Conservation (phyloP, 2,113 vertebrate species). For the Varanus salvator region DNA sequence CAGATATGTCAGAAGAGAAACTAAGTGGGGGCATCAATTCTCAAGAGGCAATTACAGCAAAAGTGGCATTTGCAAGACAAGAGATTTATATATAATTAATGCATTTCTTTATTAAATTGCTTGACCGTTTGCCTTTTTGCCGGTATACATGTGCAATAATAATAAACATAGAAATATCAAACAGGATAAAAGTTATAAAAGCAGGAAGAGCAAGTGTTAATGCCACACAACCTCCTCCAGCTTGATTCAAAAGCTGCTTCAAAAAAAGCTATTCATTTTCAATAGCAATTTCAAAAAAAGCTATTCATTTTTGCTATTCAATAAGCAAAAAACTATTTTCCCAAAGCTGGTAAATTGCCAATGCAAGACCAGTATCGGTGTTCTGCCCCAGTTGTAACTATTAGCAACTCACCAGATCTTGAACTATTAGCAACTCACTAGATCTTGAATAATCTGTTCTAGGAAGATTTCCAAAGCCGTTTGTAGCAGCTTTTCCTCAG, state of each 20-base stretch:
- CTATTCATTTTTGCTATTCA: not conserved
- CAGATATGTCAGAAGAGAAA: slow-evolving; percentile 9
- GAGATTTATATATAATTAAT: slow-evolving; percentile 25
- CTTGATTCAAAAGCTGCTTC: not conserved
- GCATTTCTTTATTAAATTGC: slow-evolving; percentile 1
- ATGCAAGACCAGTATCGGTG: not conserved
- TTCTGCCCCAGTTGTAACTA: too few relatives aligned
- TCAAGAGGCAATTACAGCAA: slow-evolving; percentile 12
- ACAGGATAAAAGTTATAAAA: not conserved
- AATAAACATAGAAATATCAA: not conserved
- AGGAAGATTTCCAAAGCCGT: too few relatives aligned
- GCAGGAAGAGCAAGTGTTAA: not conserved
- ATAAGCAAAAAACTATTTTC: not conserved
- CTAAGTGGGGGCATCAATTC: slow-evolving; percentile 10
- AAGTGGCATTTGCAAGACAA: slow-evolving; percentile 4
- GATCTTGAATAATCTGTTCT: too few relatives aligned
- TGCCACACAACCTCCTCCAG: not conserved
- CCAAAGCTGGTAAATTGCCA: not conserved
- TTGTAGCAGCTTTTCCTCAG: too few relatives aligned
- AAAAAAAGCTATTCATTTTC: not conserved
- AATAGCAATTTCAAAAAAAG: too few relatives aligned
- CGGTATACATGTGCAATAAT: not conserved
- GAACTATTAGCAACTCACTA: too few relatives aligned
- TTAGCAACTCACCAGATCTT: too few relatives aligned
- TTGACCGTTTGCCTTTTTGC: slow-evolving; percentile 17